phyloP scores from a whole-genome alignment of 2,113 vertebrate genomes.

The Athene cunicularia region DNA sequence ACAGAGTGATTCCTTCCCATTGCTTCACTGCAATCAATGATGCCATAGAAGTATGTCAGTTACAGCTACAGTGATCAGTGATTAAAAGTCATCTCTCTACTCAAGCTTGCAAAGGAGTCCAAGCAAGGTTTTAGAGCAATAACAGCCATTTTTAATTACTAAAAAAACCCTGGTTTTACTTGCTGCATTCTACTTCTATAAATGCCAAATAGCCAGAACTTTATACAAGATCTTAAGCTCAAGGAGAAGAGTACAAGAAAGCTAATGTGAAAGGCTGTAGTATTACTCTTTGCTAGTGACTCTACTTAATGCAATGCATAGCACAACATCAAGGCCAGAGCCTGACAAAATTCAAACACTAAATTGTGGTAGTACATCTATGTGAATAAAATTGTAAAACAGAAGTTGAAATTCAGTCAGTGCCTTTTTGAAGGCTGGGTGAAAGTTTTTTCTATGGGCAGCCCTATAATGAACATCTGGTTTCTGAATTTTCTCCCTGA shows the following conservation, averaged over 20 bases:
- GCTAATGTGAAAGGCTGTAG: background rate
- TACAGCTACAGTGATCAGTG: background rate
- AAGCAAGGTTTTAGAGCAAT: constrained; percentile 25
- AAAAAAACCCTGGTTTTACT: background rate
- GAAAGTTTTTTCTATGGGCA: background rate
- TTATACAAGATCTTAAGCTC: background rate
- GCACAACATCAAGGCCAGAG: background rate
- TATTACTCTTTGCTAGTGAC: background rate
- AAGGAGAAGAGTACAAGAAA: background rate
- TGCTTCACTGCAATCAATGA: background rate
- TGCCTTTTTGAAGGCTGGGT: background rate
- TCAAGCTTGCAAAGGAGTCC: constrained; percentile 35
- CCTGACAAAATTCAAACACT: background rate
- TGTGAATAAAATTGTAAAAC: background rate
- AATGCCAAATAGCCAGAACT: constrained; percentile 10
- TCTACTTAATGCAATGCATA: background rate
- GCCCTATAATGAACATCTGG: background rate
- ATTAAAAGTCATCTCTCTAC: background rate
- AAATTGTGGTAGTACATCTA: background rate
- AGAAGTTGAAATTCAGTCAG: background rate
- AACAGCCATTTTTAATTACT: constrained; percentile 6
- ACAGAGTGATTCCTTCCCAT: background rate
- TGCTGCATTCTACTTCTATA: background rate
- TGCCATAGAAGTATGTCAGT: background rate
- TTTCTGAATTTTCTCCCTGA: background rate